phyloP scores from a whole-genome alignment of 2,797 vertebrate species.

The Astyanax mexicanus region DNA sequence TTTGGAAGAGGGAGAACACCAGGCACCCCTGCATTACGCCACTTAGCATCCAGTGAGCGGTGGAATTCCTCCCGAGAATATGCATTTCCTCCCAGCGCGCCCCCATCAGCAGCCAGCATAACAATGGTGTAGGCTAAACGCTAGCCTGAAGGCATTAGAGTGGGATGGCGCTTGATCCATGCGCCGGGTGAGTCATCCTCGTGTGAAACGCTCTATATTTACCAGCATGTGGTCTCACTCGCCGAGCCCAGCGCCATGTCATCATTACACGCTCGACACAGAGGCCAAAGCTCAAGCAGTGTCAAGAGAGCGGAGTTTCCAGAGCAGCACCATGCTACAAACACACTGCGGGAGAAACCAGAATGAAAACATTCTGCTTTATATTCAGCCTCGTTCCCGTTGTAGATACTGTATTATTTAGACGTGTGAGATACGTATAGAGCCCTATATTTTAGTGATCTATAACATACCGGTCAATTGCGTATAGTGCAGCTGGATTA shows the following conservation, averaged over 20 bases:
- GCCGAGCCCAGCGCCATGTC: slow-evolving; percentile 13
- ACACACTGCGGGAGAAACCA: neutral
- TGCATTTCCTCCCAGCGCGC: slow-evolving; percentile 3
- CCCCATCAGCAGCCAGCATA: slow-evolving; percentile 3
- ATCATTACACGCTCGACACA: slow-evolving; percentile 21
- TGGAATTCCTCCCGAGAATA: slow-evolving; percentile 11
- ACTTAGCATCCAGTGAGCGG: slow-evolving; percentile 5
- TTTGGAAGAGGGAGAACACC: neutral
- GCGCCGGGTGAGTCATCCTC: slow-evolving; percentile 23
- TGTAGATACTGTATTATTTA: too few relatives aligned
- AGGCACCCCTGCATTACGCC: neutral
- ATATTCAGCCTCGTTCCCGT: too few relatives aligned
- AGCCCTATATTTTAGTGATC: too few relatives aligned
- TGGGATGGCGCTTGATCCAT: slow-evolving; percentile 17
- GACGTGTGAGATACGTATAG: too few relatives aligned
- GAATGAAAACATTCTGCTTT: neutral
- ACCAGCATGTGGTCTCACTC: slow-evolving; percentile 22
- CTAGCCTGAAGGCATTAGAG: slow-evolving; percentile 22
- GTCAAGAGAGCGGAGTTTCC: slow-evolving; percentile 7
- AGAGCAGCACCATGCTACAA: neutral
- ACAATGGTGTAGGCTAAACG: slow-evolving; percentile 5
- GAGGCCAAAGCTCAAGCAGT: slow-evolving; percentile 3
- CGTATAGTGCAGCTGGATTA: too few relatives aligned
- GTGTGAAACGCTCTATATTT: slow-evolving; percentile 25
- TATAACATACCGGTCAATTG: too few relatives aligned